Evolutionary conservation across 2,797 vertebrate genomes (phyloP).

Genomic region (Spinus pinus): DNA sequence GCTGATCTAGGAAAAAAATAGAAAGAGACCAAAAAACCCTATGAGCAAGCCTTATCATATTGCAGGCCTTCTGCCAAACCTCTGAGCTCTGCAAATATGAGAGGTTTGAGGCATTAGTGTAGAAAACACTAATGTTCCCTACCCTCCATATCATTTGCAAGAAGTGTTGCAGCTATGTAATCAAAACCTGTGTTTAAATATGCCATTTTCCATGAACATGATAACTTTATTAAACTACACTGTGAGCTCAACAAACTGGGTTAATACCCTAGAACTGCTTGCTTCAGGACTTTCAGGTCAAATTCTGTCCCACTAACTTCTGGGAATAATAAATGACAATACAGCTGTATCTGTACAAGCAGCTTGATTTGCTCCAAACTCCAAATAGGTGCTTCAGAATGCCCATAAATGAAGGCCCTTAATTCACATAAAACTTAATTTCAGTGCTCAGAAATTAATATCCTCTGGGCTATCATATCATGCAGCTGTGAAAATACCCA

Average conservation of each 20-base stretch:
- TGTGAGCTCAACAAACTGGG: background rate
- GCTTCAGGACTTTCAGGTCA: background rate
- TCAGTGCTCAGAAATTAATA: background rate
- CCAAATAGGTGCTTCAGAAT: background rate
- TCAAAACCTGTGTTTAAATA: background rate
- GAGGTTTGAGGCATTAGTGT: background rate
- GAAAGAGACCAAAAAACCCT: background rate
- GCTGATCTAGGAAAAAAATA: background rate
- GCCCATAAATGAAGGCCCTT: background rate
- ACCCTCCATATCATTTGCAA: background rate
- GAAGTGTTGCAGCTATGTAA: background rate
- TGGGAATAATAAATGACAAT: background rate
- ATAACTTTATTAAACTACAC: background rate
- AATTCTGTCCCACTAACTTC: background rate
- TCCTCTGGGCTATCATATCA: background rate
- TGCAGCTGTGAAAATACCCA: background rate
- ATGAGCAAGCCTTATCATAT: background rate
- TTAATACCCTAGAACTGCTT: background rate
- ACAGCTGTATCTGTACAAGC: background rate
- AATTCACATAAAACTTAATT: background rate
- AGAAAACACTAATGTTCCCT: background rate
- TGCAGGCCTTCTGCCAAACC: background rate
- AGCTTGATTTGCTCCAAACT: background rate
- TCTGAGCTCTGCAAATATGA: background rate
- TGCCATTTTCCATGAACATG: background rate